These are phyloP conservation scores for Asarcornis scutulata DNA, from an alignment of 2,113 vertebrate genomes.

Conservation along the genomic window DNA sequence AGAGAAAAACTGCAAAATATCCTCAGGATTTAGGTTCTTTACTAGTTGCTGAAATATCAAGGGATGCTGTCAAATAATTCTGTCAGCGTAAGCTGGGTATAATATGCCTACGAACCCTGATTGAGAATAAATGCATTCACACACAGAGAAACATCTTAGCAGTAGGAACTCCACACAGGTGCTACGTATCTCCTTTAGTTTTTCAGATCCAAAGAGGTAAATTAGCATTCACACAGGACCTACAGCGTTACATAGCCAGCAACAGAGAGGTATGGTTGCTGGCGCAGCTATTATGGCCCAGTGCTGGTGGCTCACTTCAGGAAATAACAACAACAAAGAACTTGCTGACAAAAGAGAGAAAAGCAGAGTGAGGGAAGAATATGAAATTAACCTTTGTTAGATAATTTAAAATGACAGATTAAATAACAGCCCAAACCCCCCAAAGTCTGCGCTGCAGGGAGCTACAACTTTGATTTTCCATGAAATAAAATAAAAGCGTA, in stretches of 20 bases:
- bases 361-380: background rate
- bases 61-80: slow-evolving; percentile 52
- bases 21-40: background rate
- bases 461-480: background rate
- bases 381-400: slow-evolving; percentile 16
- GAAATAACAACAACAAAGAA: slow-evolving; percentile 1
- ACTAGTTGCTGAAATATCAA: background rate
- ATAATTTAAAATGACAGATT: background rate
- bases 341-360: slow-evolving; percentile 36
- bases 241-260: background rate
- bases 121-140: background rate
- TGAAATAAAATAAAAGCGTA: rapidly evolving
- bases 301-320: background rate
- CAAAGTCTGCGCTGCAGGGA: background rate
- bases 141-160: background rate
- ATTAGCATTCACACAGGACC: background rate
- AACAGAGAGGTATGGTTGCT: background rate
- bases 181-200: background rate
- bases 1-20: slow-evolving; percentile 16
- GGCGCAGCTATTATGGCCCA: background rate
- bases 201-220: background rate
- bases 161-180: background rate
- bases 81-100: background rate
- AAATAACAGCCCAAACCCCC: background rate
- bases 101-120: background rate